phyloP scores from a whole-genome alignment of 1,140 invertebrate genomes.

The Aphelinus atriplicis region DNA sequence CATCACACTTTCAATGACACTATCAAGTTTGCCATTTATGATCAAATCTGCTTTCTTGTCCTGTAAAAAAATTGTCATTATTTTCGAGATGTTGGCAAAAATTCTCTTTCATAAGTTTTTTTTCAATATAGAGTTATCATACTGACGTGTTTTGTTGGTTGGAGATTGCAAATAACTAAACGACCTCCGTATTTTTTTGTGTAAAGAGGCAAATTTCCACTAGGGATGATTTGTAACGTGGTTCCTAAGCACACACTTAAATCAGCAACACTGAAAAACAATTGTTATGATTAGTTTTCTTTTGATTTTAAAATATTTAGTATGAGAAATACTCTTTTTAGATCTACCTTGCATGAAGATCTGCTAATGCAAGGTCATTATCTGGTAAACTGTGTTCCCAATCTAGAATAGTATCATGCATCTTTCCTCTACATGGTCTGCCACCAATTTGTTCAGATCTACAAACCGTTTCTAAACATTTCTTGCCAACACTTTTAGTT shows the following conservation, averaged over 20 bases:
- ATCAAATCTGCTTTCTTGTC: constrained; percentile 92
- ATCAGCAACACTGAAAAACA: constrained; percentile 80
- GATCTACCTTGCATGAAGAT: constrained; percentile 85
- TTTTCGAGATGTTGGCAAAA: too few species aligned
- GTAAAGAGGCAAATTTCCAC: constrained; percentile 91
- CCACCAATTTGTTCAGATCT: constrained; percentile 70
- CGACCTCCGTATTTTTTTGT: constrained; percentile 89
- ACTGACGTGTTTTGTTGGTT: constrained; percentile 94
- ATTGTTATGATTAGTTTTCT: too few species aligned
- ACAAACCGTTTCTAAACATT: constrained; percentile 83
- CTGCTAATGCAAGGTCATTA: constrained; percentile 85
- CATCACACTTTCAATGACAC: constrained; percentile 81
- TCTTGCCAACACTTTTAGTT: constrained; percentile 91
- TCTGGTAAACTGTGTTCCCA: constrained; percentile 97
- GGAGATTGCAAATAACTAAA: constrained; percentile 95
- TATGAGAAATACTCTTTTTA: too few species aligned
- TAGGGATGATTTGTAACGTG: constrained; percentile 96
- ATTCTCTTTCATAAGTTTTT: too few species aligned
- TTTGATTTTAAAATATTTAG: too few species aligned
- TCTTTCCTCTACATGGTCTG: constrained; percentile 83
- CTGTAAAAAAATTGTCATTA: constrained; percentile 65
- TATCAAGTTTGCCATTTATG: constrained; percentile 91
- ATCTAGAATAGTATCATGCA: constrained; percentile 95
- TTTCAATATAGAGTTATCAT: neutral
- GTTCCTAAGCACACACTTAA: constrained; percentile 94